Percentiles rank a stretch among this genome's conserved stretches.
Evolutionary conservation across 2,113 vertebrate genomes (phyloP).

Genomic region (Cnemophilus loriae): DNA sequence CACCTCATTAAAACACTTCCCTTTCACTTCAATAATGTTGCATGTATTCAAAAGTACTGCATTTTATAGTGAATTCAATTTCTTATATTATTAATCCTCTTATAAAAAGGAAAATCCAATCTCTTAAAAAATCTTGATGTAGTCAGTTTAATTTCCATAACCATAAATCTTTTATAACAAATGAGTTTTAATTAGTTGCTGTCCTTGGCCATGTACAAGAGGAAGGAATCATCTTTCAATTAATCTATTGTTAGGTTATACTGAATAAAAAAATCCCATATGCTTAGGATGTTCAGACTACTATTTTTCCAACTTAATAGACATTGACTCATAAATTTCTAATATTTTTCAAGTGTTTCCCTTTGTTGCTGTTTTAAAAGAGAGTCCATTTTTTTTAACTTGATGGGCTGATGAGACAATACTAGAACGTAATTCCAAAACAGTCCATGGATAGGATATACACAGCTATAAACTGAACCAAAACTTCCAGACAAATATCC

Average conservation of each 20-base stretch:
- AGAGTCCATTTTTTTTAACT: not conserved
- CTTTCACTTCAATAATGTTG: not conserved
- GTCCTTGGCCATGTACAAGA: not conserved
- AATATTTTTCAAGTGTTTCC: not conserved
- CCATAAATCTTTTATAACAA: slow-evolving; percentile 51
- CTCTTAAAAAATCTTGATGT: slow-evolving; percentile 41
- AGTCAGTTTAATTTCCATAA: slow-evolving; percentile 48
- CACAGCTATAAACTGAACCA: not conserved
- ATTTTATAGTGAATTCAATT: slow-evolving; percentile 26
- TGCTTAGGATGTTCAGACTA: not conserved
- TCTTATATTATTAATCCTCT: slow-evolving; percentile 34
- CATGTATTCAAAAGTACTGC: not conserved
- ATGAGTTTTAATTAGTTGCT: slow-evolving; percentile 52
- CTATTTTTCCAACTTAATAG: not conserved
- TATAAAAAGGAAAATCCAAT: slow-evolving; percentile 21
- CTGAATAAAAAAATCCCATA: slow-evolving; percentile 3
- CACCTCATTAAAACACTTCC: not conserved
- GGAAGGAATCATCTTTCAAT: not conserved
- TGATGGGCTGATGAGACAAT: not conserved
- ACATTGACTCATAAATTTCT: not conserved
- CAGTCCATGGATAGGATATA: not conserved
- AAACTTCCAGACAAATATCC: not conserved
- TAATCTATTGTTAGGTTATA: slow-evolving; percentile 4
- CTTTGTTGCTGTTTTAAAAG: not conserved
- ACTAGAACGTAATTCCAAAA: not conserved